A percentile compares a stretch with the other conserved stretches of the same genome.
phyloP scores from a whole-genome alignment of 2,113 vertebrate genomes.

The Myodes glareolus region DNA sequence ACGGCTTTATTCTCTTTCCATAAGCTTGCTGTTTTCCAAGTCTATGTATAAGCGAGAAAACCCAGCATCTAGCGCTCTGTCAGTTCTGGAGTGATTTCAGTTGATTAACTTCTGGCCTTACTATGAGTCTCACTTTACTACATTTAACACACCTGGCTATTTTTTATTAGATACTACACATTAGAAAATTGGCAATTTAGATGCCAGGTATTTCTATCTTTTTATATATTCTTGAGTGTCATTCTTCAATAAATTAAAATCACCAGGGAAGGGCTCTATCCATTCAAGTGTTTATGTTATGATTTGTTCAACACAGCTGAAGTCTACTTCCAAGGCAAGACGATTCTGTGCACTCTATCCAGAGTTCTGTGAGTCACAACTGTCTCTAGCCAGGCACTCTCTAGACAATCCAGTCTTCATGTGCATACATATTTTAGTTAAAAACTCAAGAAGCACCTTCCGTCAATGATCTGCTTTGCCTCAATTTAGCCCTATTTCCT shows the following conservation, averaged over 20 bases:
- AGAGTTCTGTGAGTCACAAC: background rate
- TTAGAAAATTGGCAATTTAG: background rate
- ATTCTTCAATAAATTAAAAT: conserved; percentile 22
- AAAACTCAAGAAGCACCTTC: background rate
- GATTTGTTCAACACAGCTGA: background rate
- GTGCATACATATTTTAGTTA: background rate
- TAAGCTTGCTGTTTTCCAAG: background rate
- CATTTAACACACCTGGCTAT: background rate
- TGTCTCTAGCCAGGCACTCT: background rate
- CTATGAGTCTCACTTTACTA: background rate
- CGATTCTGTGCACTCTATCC: background rate
- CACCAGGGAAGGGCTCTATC: background rate
- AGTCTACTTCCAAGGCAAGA: background rate
- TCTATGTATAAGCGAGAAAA: background rate
- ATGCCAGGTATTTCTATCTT: background rate
- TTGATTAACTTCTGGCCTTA: conserved; percentile 2
- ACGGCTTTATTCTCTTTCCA: background rate
- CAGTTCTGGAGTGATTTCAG: background rate
- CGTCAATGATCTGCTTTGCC: background rate
- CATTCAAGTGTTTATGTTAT: background rate
- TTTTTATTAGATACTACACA: conserved; percentile 26
- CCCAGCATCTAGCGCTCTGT: background rate
- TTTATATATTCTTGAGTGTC: background rate
- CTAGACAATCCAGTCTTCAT: background rate
- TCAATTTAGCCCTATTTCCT: background rate